These are phyloP conservation scores for Atopsyche davidsoni DNA, from an alignment of 1,140 invertebrate species.

Conservation along the genomic window DNA sequence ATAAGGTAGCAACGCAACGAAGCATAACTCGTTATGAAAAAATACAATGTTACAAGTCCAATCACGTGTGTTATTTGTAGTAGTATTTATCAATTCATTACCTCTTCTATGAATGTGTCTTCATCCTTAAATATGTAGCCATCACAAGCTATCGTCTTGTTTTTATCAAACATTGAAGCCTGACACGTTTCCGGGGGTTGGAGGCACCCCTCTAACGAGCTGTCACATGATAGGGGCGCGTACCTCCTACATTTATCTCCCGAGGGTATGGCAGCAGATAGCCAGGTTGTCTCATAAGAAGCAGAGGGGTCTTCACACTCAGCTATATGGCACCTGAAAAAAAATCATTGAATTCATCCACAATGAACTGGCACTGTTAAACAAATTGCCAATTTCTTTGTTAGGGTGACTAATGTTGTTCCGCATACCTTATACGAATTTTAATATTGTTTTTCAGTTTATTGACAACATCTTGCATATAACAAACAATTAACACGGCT, in stretches of 20 bases:
- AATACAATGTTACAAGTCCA: no score
- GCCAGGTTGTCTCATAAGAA: constrained; percentile 36
- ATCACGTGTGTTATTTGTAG: no score
- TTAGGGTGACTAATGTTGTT: no score
- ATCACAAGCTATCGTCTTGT: constrained; percentile 32
- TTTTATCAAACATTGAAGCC: constrained; percentile 34
- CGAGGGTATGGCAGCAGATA: constrained; percentile 37
- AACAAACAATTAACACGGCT: no score
- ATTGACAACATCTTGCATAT: no score
- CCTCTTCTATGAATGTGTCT: constrained; percentile 41
- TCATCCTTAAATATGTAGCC: constrained; percentile 38
- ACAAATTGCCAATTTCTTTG: no score
- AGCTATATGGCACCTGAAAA: constrained; percentile 46
- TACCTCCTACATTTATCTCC: constrained; percentile 38
- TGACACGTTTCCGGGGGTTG: constrained; percentile 33
- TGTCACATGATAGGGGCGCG: not conserved
- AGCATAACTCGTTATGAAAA: no score
- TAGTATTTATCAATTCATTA: no score
- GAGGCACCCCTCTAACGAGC: no score
- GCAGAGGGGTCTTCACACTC: constrained; percentile 37
- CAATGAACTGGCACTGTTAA: not conserved
- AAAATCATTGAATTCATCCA: constrained; percentile 6
- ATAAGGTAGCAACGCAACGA: no score
- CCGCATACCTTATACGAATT: no score
- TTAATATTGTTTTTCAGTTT: no score